Evolutionary conservation across 2,888 invertebrate genomes (phyloP).

Genomic region (Lordiphosa fenestrarum): DNA sequence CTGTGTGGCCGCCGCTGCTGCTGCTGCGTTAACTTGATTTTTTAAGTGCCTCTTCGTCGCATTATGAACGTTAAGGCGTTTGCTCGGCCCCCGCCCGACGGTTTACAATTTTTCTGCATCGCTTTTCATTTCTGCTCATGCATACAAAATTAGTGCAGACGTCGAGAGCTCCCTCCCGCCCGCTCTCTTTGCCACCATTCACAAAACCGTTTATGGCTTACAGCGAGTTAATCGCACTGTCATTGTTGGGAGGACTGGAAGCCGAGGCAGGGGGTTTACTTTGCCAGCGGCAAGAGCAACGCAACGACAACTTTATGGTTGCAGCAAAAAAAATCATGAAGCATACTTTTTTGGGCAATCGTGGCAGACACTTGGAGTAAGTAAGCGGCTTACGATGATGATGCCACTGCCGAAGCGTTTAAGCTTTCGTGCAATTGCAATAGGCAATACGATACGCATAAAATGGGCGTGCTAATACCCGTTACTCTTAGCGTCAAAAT

Average conservation of each 20-base stretch:
- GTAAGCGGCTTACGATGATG: constrained; percentile 58
- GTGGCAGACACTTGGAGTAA: constrained; percentile 18
- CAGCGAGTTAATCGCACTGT: constrained; percentile 73
- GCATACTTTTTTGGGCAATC: constrained; percentile 25
- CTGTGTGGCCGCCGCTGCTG: constrained; percentile 18
- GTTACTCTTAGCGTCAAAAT: no score
- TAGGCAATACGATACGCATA: constrained; percentile 1
- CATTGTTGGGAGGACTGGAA: constrained; percentile 58
- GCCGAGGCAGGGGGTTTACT: constrained; percentile 17
- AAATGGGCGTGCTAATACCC: no score
- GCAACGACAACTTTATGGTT: constrained; percentile 29
- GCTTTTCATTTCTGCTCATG: constrained; percentile 69
- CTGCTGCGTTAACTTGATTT: constrained; percentile 63
- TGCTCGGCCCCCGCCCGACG: constrained; percentile 21
- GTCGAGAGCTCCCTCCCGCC: not conserved
- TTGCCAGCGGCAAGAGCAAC: constrained; percentile 15
- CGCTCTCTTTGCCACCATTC: constrained; percentile 2
- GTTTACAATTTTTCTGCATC: constrained; percentile 32
- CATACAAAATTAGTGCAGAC: constrained; percentile 71
- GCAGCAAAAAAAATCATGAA: constrained; percentile 27
- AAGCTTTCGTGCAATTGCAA: constrained; percentile 24
- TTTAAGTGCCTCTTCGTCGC: constrained; percentile 58
- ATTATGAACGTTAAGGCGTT: constrained; percentile 65
- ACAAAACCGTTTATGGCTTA: constrained; percentile 65
- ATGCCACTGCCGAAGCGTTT: constrained; percentile 21